Conservation (phyloP, 2,113 vertebrate genomes). For the Alethe diademata region DNA sequence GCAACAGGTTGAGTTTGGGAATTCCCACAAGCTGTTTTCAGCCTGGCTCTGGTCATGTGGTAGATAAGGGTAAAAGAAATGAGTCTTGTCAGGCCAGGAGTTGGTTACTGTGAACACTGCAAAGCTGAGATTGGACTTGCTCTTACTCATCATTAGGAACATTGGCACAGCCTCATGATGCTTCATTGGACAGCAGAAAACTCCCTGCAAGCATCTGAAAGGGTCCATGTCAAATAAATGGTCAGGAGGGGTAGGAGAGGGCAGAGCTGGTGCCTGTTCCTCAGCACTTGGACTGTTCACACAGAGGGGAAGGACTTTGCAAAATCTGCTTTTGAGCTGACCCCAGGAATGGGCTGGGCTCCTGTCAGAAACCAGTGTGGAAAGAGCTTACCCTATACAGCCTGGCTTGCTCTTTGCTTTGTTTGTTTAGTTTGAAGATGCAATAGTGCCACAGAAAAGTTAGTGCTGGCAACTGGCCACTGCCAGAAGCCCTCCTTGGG, state of each 20-base stretch:
- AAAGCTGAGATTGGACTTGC: neutral
- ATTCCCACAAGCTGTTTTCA: neutral
- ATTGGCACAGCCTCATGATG: neutral
- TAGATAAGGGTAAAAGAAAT: neutral
- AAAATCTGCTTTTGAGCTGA: rapidly evolving
- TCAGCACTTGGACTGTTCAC: neutral
- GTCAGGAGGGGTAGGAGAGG: neutral
- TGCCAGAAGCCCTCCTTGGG: neutral
- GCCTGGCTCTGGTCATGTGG: neutral
- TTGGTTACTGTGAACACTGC: neutral
- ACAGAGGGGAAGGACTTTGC: rapidly evolving
- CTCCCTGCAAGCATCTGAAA: neutral
- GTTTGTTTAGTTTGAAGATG: neutral
- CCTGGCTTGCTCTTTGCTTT: neutral
- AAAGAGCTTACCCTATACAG: neutral
- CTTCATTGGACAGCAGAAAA: neutral
- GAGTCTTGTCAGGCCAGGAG: neutral
- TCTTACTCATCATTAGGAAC: neutral
- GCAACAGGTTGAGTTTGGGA: neutral
- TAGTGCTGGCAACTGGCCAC: neutral
- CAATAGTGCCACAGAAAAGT: neutral
- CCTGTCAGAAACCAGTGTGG: neutral
- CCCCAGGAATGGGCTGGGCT: neutral
- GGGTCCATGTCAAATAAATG: neutral
- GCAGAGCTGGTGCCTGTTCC: neutral